Conservation (phyloP, 1,140 invertebrate genomes). For the Bombus terrestris region DNA sequence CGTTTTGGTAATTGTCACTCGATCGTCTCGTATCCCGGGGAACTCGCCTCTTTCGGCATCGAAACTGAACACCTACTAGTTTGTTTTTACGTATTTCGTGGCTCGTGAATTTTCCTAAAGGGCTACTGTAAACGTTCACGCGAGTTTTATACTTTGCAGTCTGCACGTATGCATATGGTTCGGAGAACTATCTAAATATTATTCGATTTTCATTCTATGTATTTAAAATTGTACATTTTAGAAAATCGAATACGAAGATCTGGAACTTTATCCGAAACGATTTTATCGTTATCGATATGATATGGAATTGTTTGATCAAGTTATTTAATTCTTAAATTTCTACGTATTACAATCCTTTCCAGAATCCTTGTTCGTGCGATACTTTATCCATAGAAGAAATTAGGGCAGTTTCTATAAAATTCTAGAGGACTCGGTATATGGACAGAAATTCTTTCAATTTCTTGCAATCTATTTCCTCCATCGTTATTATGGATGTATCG, state of each 20-base stretch:
- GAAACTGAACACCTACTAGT: neutral
- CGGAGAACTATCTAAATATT: no score
- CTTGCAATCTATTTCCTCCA: neutral
- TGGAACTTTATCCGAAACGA: neutral
- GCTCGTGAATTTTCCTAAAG: neutral
- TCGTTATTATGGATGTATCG: neutral
- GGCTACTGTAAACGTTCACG: neutral
- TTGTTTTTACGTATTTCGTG: neutral
- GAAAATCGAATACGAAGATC: no score
- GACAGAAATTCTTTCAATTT: neutral
- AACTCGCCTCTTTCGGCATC: neutral
- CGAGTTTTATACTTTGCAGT: neutral
- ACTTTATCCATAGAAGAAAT: neutral
- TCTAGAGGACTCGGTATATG: neutral
- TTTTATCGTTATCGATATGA: no score
- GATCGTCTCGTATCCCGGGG: neutral
- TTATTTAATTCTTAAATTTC: neutral
- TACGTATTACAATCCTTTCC: neutral
- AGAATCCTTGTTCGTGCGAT: neutral
- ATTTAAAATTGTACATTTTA: no score
- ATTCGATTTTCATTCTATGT: no score
- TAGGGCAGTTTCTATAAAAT: no score
- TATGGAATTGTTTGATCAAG: no score
- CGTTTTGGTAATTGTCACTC: constrained; percentile 24
- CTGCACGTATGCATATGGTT: no score